These are phyloP conservation scores for Cladopsammia gracilis DNA, from an alignment of 64 coral and sea anemone species.

Conservation along the genomic window DNA sequence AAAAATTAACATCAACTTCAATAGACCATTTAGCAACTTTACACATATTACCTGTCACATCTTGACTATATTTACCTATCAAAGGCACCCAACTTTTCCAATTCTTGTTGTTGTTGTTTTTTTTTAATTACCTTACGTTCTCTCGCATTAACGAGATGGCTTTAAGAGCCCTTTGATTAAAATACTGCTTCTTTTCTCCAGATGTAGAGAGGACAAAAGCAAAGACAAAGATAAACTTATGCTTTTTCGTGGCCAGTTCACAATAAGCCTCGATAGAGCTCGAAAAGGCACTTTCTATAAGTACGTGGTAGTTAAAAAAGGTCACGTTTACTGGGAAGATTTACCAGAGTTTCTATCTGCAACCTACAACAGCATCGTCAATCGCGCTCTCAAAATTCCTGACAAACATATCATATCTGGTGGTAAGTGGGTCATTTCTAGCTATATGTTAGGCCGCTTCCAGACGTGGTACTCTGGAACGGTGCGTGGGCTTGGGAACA, in stretches of 20 bases:
- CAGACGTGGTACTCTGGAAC: no score
- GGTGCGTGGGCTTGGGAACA: no score
- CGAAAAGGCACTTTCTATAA: neutral
- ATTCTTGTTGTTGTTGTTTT: no score
- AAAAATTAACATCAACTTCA: no score
- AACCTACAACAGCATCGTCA: neutral
- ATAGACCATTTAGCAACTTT: no score
- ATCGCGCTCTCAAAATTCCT: neutral
- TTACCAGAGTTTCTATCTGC: neutral
- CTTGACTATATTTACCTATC: no score
- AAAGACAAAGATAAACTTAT: constrained; percentile 15
- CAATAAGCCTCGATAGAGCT: constrained; percentile 2
- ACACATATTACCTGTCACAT: no score
- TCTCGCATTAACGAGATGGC: no score
- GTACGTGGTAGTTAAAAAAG: constrained; percentile 9
- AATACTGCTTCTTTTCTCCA: neutral
- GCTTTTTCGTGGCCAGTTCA: constrained; percentile 14
- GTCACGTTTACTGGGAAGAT: neutral
- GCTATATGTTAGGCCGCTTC: no score
- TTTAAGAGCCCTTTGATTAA: no score
- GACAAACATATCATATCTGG: neutral
- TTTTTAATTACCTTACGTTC: no score
- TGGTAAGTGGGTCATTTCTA: neutral
- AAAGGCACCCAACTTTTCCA: no score
- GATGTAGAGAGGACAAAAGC: neutral